These are phyloP conservation scores for Hyposoter didymator DNA, from an alignment of 2,888 invertebrate species.

Conservation along the genomic window DNA sequence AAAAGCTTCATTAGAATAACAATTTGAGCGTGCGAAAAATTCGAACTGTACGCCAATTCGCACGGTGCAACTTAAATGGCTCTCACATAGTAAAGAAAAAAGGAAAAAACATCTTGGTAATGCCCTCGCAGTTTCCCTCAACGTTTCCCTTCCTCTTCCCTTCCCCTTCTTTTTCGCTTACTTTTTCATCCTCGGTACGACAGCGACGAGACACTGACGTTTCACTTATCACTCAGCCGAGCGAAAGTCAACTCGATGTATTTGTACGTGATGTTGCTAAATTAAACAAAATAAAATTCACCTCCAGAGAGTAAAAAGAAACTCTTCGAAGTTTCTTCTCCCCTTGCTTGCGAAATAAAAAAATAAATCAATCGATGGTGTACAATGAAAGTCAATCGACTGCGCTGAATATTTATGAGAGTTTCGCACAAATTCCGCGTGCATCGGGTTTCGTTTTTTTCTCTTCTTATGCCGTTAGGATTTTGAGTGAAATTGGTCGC, in stretches of 20 bases:
- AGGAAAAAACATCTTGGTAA: slow-evolving; percentile 43
- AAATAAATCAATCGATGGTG: neutral
- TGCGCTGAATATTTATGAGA: slow-evolving; percentile 37
- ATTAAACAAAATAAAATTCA: slow-evolving; percentile 38
- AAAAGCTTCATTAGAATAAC: slow-evolving; percentile 65
- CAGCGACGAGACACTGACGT: slow-evolving; percentile 48
- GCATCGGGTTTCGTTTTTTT: neutral
- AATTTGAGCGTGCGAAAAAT: slow-evolving; percentile 64
- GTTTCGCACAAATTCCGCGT: slow-evolving; percentile 19
- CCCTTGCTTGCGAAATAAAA: neutral
- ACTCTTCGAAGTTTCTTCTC: slow-evolving; percentile 34
- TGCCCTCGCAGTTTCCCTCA: slow-evolving; percentile 48
- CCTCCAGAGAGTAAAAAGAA: slow-evolving; percentile 35
- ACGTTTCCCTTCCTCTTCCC: slow-evolving; percentile 32
- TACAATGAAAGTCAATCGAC: slow-evolving; percentile 27
- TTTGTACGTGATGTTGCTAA: slow-evolving; percentile 47
- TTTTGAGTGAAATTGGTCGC: neutral
- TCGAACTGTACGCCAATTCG: slow-evolving; percentile 20
- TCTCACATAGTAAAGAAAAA: slow-evolving; percentile 21
- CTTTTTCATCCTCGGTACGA: slow-evolving; percentile 37
- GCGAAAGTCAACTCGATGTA: slow-evolving; percentile 58
- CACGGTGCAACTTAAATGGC: slow-evolving; percentile 25
- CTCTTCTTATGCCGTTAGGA: neutral
- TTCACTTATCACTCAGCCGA: slow-evolving; percentile 64
- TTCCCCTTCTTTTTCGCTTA: neutral